These are phyloP conservation scores for Stegostoma tigrinum DNA, from an alignment of 2,113 vertebrate species.

Conservation along the genomic window DNA sequence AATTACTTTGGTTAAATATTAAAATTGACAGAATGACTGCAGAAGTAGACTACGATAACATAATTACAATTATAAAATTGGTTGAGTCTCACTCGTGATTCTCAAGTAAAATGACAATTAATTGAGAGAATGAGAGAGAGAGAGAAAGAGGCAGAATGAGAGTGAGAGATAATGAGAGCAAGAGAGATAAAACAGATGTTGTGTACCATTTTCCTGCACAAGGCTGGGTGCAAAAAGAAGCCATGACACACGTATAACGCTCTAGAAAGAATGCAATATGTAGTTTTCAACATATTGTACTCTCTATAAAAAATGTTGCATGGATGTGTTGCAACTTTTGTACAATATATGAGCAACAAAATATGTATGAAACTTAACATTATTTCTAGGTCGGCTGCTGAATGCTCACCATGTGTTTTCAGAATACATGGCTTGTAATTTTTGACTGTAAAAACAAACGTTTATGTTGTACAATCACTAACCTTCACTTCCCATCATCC, in stretches of 20 bases:
- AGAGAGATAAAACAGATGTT: not conserved
- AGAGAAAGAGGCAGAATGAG: no score
- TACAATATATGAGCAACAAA: not conserved
- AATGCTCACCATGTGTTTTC: not conserved
- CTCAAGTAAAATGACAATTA: not conserved
- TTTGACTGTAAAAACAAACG: not conserved
- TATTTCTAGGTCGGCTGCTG: not conserved
- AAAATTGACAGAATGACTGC: not conserved
- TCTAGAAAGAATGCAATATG: not conserved
- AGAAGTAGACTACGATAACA: not conserved
- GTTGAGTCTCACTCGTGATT: not conserved
- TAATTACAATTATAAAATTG: not conserved
- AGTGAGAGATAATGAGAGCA: not conserved
- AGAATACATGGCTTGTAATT: not conserved
- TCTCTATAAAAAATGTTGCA: not conserved
- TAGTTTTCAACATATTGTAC: not conserved
- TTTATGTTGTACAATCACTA: not conserved
- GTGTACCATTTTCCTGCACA: not conserved
- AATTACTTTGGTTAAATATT: not conserved
- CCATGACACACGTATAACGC: not conserved
- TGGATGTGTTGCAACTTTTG: not conserved
- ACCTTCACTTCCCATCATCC: not conserved
- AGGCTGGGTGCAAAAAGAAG: not conserved
- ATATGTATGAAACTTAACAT: not conserved
- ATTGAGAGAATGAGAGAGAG: not conserved